Conservation (phyloP, 2,888 invertebrate genomes). For the Himalopsyche kuldschensis region DNA sequence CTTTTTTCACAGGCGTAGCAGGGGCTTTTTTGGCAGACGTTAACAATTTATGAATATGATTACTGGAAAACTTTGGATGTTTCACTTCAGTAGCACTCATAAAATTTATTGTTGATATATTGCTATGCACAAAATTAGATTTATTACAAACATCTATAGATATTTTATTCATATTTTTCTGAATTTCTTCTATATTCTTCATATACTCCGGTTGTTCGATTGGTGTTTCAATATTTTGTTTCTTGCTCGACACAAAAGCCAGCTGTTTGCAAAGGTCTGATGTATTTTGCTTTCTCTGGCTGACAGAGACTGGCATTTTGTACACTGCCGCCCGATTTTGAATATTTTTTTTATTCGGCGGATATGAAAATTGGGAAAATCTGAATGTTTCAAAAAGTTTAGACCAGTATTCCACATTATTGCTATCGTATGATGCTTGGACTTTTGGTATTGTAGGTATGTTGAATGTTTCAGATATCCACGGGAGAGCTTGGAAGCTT, state of each 20-base stretch:
- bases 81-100: conserved; percentile 3
- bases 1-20: background rate
- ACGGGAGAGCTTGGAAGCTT: background rate
- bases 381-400: conserved; percentile 17
- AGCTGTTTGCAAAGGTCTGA: background rate
- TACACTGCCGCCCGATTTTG: background rate
- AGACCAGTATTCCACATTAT: conserved; percentile 19
- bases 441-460: conserved; percentile 8
- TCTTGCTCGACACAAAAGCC: background rate
- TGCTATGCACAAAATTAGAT: conserved; percentile 1
- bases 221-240: background rate
- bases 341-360: background rate
- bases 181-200: conserved; percentile 22
- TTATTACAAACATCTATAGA: conserved; percentile 17
- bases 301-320: background rate
- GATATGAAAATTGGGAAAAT: conserved; percentile 21
- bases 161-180: conserved; percentile 27
- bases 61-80: conserved; percentile 4
- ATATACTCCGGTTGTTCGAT: conserved; percentile 20
- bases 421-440: background rate
- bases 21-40: conserved; percentile 22
- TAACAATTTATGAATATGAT: conserved; percentile 20
- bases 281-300: background rate
- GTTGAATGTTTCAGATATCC: conserved; percentile 12
- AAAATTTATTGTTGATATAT: conserved; percentile 6